phyloP scores from a whole-genome alignment of 2,888 invertebrate species.

The Lottia scabra region DNA sequence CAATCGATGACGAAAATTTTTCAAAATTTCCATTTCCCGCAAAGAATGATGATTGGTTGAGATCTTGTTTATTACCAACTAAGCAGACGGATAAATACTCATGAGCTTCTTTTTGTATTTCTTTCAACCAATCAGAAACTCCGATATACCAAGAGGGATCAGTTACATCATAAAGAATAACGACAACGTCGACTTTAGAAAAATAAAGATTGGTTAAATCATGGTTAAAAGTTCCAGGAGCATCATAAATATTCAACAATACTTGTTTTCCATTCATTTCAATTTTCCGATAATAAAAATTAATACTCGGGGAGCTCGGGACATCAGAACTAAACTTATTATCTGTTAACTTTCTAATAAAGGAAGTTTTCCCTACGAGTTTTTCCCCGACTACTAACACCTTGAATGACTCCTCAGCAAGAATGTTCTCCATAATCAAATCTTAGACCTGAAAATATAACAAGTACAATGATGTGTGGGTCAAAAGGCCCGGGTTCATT shows the following conservation, averaged over 20 bases:
- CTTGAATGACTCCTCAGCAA: neutral
- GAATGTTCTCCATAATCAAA: too few species aligned
- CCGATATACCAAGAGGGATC: neutral
- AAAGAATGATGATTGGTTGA: too few species aligned
- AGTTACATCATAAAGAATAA: neutral
- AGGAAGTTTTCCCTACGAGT: neutral
- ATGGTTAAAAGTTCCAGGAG: neutral
- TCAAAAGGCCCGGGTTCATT: too few species aligned
- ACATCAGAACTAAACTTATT: neutral
- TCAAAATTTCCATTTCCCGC: too few species aligned
- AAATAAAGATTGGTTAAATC: neutral
- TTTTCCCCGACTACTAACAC: neutral
- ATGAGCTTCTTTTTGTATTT: too few species aligned
- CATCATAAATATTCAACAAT: neutral
- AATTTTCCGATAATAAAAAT: neutral
- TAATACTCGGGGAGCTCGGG: neutral
- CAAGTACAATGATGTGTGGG: too few species aligned
- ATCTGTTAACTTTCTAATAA: neutral
- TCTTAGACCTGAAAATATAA: too few species aligned
- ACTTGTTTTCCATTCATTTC: neutral
- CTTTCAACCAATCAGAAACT: too few species aligned
- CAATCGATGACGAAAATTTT: too few species aligned
- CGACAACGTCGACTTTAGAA: neutral
- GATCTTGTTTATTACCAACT: too few species aligned
- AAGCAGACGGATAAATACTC: too few species aligned